phyloP scores from a whole-genome alignment of 2,113 vertebrate species.

The Dicaeum eximium region DNA sequence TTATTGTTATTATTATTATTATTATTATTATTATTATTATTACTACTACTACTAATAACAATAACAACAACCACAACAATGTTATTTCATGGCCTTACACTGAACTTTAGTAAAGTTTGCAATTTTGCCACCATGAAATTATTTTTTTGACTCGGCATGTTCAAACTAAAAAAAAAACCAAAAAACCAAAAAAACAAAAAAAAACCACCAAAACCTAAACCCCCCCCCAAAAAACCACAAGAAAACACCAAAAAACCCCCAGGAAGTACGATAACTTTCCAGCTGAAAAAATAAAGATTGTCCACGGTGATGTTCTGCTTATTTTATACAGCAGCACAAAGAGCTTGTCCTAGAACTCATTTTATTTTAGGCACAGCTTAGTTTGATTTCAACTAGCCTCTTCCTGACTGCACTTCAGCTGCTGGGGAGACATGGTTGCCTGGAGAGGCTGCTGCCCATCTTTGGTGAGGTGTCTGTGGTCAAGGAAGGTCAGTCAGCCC shows the following conservation, averaged over 20 bases:
- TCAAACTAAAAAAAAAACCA: neutral
- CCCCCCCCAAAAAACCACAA: too few species aligned
- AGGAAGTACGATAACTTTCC: too few species aligned
- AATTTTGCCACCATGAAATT: neutral
- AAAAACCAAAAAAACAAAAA: accelerated
- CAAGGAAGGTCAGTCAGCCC: neutral
- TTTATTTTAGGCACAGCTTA: neutral
- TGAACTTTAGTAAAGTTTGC: neutral
- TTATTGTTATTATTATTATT: neutral
- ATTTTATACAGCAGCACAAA: neutral
- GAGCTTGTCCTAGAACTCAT: neutral
- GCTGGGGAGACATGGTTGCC: neutral
- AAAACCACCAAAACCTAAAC: too few species aligned
- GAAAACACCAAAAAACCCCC: too few species aligned
- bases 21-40: too few species aligned
- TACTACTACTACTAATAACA: too few species aligned
- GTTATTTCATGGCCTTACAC: neutral
- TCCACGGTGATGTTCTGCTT: neutral
- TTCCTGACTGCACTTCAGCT: neutral
- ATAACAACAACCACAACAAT: too few species aligned
- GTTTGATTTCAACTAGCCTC: neutral
- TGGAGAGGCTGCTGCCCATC: neutral
- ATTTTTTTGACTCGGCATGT: neutral
- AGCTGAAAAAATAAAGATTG: neutral
- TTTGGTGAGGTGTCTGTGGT: neutral